A percentile compares a stretch with the other conserved stretches of the same genome.
phyloP scores from a whole-genome alignment of 2,113 vertebrate species.

The Leucosticte australis region DNA sequence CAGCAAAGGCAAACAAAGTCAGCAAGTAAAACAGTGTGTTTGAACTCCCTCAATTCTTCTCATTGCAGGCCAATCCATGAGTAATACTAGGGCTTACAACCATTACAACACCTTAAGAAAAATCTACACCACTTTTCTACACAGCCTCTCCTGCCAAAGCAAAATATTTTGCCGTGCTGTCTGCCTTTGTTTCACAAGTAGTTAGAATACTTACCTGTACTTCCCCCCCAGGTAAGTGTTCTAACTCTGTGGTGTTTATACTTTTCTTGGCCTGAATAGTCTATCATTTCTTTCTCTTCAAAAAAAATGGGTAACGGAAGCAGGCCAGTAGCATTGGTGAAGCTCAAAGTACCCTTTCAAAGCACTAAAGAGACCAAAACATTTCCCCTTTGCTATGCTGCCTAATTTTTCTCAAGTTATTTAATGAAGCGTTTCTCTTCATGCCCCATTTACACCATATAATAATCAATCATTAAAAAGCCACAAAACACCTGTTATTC shows the following conservation, averaged over 20 bases:
- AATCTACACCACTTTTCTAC: background rate
- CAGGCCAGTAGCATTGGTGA: background rate
- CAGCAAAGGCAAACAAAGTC: background rate
- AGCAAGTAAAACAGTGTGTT: background rate
- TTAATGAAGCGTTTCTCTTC: background rate
- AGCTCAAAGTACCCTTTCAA: background rate
- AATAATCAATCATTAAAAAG: background rate
- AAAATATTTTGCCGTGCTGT: background rate
- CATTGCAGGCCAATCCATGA: background rate
- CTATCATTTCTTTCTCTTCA: background rate
- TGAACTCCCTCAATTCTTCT: background rate
- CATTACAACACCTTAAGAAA: background rate
- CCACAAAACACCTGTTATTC: background rate
- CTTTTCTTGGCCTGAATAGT: conserved; percentile 19
- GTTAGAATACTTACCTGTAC: background rate
- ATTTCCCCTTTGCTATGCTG: background rate
- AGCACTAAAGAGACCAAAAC: background rate
- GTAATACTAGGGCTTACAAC: background rate
- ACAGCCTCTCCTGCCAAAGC: background rate
- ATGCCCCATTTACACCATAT: background rate
- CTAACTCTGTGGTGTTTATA: background rate
- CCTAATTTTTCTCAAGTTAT: background rate
- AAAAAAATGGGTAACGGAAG: background rate
- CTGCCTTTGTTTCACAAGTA: conserved; percentile 17
- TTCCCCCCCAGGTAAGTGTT: background rate